Evolutionary conservation across 2,888 invertebrate species (phyloP).

Genomic region (Euspilapteryx auroguttella): DNA sequence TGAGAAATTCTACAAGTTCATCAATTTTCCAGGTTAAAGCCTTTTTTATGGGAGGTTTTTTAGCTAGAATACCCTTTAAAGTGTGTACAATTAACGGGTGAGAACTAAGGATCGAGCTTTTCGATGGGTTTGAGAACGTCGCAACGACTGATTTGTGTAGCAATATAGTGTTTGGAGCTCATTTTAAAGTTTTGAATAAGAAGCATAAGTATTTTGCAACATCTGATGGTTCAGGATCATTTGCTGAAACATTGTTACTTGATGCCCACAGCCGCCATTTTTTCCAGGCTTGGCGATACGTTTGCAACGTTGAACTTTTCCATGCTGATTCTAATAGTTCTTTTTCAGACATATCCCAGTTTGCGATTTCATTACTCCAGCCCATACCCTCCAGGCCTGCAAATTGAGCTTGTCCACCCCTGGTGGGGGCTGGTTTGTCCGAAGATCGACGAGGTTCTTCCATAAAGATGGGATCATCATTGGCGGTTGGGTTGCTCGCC

Average conservation of each 20-base stretch:
- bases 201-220: slow-evolving; percentile 4
- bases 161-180: slow-evolving; percentile 7
- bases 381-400: slow-evolving; percentile 10
- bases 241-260: not conserved
- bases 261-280: slow-evolving; percentile 1
- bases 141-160: slow-evolving; percentile 13
- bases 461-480: too few relatives aligned
- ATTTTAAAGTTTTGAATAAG: not conserved
- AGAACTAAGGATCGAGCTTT: slow-evolving; percentile 2
- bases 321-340: slow-evolving; percentile 1
- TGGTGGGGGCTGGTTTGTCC: slow-evolving; percentile 3
- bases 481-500: too few relatives aligned
- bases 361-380: slow-evolving; percentile 6
- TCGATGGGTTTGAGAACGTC: slow-evolving; percentile 10
- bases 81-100: slow-evolving; percentile 9
- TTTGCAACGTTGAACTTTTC: slow-evolving; percentile 1
- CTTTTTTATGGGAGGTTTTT: slow-evolving; percentile 3
- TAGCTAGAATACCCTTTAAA: slow-evolving; percentile 8
- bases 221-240: slow-evolving; percentile 4
- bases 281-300: slow-evolving; percentile 1
- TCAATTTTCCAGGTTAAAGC: not conserved
- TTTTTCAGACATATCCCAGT: not conserved
- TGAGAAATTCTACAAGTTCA: not conserved
- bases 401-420: slow-evolving; percentile 6
- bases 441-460: slow-evolving; percentile 7